Base-by-base conservation (phyloP, 2,888 invertebrate genomes). In the Leucophenga maculata region DNA sequence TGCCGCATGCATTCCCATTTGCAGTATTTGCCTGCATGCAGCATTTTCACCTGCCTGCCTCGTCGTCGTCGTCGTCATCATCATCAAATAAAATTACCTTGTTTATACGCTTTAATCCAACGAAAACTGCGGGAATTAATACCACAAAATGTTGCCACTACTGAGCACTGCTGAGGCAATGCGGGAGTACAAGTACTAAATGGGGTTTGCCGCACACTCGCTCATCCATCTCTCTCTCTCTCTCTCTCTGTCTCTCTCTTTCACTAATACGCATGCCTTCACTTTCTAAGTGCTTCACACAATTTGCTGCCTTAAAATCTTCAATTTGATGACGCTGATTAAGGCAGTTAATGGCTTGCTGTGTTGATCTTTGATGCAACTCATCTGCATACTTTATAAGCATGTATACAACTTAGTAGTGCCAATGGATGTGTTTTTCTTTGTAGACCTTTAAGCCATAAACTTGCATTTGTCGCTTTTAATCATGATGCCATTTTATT, bases 121-220 rank as follows among this genome's bases (percentile, higher is more conserved):
- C 16, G 69, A 70, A 74, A 82, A 74, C 83, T 80, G 83, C 80
- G 83, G 80, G 80, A 76, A 77, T 79, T 64, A 64, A 64, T 59
- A 16, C 59, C 59, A 64, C 26, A 22, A 46, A 14, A 46, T 64
- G 62, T 48, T 57, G 46, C 57, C 32, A 18, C 74, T 75, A n/a
- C n/a, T n/a, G n/a, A n/a, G n/a, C 74, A 74, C 79, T 72, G 73
- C 68, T 68, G 6, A 50, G 59, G 73, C 14, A 39, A 75, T 80
- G 79, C 80, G 80, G 83, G 83, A 31, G 59, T 59, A n/a, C 32
- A 31, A 3, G 11, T 6, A 3, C 18, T 13, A 9, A 8, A 22
- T 57, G n/a, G 6, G 26, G 20, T 67, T 72, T 72, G 65, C 26
- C 39, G 20, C 6, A 48, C 69, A 74, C 75, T 71, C 20, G 11